Evolutionary conservation across 2,888 invertebrate genomes (phyloP).

Genomic region (Eilema sororculum): DNA sequence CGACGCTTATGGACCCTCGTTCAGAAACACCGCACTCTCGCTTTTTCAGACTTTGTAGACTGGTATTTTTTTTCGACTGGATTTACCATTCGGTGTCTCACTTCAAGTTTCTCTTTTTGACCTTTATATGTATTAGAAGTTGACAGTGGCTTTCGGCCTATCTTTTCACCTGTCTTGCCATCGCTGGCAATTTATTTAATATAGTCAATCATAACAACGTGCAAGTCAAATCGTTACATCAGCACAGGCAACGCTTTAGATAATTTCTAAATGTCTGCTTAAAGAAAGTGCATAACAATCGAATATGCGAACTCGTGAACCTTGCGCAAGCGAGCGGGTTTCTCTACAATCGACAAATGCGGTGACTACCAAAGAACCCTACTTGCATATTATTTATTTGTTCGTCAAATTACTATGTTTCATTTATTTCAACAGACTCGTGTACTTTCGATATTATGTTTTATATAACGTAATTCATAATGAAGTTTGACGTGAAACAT

Average conservation of each 20-base stretch:
- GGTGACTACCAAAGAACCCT: slow-evolving; percentile 26
- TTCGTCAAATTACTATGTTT: slow-evolving; percentile 30
- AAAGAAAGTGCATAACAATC: slow-evolving; percentile 50
- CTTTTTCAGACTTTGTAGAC: too few relatives aligned
- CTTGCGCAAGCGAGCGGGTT: slow-evolving; percentile 48
- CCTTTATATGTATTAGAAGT: background rate
- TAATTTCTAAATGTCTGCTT: slow-evolving; percentile 27
- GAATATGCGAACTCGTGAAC: slow-evolving; percentile 31
- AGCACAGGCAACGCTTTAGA: background rate
- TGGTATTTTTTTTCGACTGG: background rate
- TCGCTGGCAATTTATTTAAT: background rate
- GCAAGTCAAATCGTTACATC: background rate
- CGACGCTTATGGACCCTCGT: too few relatives aligned
- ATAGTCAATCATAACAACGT: background rate
- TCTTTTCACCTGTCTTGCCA: background rate
- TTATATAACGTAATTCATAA: slow-evolving; percentile 8
- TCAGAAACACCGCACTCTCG: too few relatives aligned
- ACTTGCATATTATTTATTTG: slow-evolving; percentile 34
- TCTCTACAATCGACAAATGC: slow-evolving; percentile 34
- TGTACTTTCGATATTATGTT: slow-evolving; percentile 15
- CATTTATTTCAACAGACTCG: slow-evolving; percentile 17
- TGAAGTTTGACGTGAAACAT: background rate
- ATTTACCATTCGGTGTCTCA: background rate
- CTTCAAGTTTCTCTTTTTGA: background rate
- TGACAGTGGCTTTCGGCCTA: background rate